These are phyloP conservation scores for Thalassoma bifasciatum DNA, from an alignment of 2,113 vertebrate species.

Conservation along the genomic window DNA sequence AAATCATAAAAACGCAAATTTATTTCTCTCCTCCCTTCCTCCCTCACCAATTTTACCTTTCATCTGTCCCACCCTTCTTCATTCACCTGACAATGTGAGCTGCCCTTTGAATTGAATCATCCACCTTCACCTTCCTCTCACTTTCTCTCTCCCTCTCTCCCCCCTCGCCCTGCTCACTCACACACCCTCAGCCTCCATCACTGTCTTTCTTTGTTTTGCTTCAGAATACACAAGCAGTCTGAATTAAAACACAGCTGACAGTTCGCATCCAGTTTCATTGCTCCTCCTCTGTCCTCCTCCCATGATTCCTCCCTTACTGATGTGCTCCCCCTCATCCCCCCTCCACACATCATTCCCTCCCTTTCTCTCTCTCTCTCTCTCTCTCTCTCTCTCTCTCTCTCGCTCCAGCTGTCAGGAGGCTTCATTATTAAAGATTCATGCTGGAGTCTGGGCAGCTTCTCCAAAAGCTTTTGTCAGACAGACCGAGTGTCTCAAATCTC, in stretches of 20 bases:
- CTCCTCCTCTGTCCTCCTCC: slow-evolving; percentile 45
- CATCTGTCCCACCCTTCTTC: slow-evolving; percentile 14
- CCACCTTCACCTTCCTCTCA: slow-evolving; percentile 42
- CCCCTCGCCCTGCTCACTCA: slow-evolving; percentile 10
- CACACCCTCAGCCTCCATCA: slow-evolving; percentile 27
- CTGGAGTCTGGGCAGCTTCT: slow-evolving; percentile 75
- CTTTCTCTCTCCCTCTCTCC: no score
- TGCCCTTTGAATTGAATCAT: slow-evolving; percentile 37
- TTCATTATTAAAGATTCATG: slow-evolving; percentile 84
- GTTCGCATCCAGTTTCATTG: slow-evolving; percentile 69
- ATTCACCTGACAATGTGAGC: slow-evolving; percentile 15
- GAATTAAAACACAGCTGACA: slow-evolving; percentile 77
- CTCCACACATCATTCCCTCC: background rate
- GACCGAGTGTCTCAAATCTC: slow-evolving; percentile 76
- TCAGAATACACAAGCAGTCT: slow-evolving; percentile 64
- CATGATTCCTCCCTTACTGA: slow-evolving; percentile 53
- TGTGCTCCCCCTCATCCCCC: background rate
- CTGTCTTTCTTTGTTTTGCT: slow-evolving; percentile 56
- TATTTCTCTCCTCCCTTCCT: slow-evolving; percentile 7
- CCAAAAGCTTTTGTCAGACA: slow-evolving; percentile 81
- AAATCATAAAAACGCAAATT: slow-evolving; percentile 3
- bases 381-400: slow-evolving; percentile 12
- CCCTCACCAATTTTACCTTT: slow-evolving; percentile 23
- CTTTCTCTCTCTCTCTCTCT: slow-evolving; percentile 26
- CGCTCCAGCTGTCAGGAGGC: slow-evolving; percentile 79